phyloP scores from a whole-genome alignment of 2,888 invertebrate species.

The Craniophora ligustri region DNA sequence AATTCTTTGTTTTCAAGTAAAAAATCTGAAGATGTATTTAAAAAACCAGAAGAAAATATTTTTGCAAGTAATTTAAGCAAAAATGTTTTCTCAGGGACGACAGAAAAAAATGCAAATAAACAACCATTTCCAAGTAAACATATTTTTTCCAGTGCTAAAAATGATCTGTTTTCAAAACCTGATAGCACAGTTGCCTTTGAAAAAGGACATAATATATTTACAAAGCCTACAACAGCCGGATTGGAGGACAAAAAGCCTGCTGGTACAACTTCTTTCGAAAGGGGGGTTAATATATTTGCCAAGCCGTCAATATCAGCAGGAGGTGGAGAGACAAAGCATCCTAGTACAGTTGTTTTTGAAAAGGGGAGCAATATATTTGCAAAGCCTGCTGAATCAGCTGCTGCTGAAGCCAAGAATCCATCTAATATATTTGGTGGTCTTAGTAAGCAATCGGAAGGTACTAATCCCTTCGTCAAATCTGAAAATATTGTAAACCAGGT shows the following conservation, averaged over 20 bases:
- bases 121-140: conserved; percentile 36
- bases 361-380: conserved; percentile 69
- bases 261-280: conserved; percentile 54
- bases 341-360: conserved; percentile 55
- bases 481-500: conserved; percentile 27
- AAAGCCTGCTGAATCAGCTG: conserved; percentile 50
- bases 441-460: conserved; percentile 58
- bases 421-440: conserved; percentile 71
- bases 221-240: conserved; percentile 53
- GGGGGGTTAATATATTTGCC: conserved; percentile 68
- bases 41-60: conserved; percentile 47
- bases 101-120: conserved; percentile 19
- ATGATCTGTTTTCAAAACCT: conserved; percentile 58
- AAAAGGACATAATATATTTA: conserved; percentile 68
- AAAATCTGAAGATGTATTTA: conserved; percentile 49
- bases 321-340: conserved; percentile 48
- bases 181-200: conserved; percentile 56
- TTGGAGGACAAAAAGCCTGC: conserved; percentile 54
- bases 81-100: conserved; percentile 40
- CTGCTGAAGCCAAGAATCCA: conserved; percentile 53
- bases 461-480: conserved; percentile 56
- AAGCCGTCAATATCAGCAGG: conserved; percentile 53
- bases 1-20: conserved; percentile 53
- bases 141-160: conserved; percentile 52
- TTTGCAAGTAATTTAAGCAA: conserved; percentile 35